Conservation (phyloP, 1,140 invertebrate genomes). For the Drosophila nigrodunni region DNA sequence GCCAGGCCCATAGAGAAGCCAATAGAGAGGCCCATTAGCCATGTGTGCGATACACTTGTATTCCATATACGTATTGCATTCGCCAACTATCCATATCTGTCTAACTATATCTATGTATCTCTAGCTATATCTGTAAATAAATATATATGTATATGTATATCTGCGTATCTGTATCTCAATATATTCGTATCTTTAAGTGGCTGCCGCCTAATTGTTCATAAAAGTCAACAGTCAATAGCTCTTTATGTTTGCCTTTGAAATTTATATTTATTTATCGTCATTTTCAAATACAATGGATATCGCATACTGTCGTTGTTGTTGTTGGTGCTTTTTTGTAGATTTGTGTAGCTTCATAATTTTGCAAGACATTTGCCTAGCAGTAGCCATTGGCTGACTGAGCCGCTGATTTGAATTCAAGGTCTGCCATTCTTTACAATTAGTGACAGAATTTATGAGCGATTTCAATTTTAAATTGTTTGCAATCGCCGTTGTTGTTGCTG, state of each 20-base stretch:
- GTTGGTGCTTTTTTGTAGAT: constrained; percentile 44
- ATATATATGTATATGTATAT: constrained; percentile 16
- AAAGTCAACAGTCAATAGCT: constrained; percentile 83
- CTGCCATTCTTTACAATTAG: constrained; percentile 81
- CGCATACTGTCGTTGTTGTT: constrained; percentile 26
- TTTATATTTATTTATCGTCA: constrained; percentile 82
- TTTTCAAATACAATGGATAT: constrained; percentile 60
- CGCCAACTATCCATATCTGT: constrained; percentile 39
- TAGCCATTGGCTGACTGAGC: constrained; percentile 66
- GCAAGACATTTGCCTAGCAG: constrained; percentile 69
- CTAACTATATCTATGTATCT: constrained; percentile 37
- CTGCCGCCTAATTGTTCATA: constrained; percentile 82
- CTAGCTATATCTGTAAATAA: constrained; percentile 48
- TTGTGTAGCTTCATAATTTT: constrained; percentile 78
- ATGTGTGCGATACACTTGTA: constrained; percentile 43
- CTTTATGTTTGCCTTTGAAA: constrained; percentile 82
- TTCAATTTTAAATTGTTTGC: constrained; percentile 73
- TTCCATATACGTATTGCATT: constrained; percentile 37
- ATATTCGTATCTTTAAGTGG: constrained; percentile 77
- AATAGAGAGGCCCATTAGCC: constrained; percentile 71
- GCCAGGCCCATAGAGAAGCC: constrained; percentile 79
- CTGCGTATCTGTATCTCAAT: constrained; percentile 54
- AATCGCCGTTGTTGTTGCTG: constrained; percentile 18
- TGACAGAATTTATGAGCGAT: constrained; percentile 81
- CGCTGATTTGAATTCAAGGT: constrained; percentile 70